phyloP scores from a whole-genome alignment of 30 jellyfish, hydroid and myxozoan species.

The Clytia hemisphaerica region DNA sequence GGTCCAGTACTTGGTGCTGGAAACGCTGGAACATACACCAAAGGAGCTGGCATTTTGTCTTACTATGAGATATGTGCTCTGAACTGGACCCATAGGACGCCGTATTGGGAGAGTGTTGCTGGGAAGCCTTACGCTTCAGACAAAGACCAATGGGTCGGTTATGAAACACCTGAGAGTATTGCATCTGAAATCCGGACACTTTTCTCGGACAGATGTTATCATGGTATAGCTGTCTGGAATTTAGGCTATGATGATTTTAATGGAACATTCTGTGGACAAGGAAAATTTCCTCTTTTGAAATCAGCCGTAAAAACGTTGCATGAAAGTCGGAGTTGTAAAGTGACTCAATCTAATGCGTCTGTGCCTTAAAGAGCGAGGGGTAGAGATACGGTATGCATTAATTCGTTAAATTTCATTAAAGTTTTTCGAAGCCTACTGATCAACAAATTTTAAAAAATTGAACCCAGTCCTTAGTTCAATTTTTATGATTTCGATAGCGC shows the following conservation, averaged over 20 bases:
- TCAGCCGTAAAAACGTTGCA: slow-evolving; percentile 41
- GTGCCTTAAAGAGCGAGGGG: no score
- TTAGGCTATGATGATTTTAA: slow-evolving; percentile 76
- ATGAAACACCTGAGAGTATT: slow-evolving; percentile 58
- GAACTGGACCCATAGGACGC: slow-evolving; percentile 41
- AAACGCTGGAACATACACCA: slow-evolving; percentile 60
- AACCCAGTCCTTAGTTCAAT: no score
- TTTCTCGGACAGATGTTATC: slow-evolving; percentile 38
- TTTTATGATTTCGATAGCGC: no score
- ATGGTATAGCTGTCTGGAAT: slow-evolving; percentile 89
- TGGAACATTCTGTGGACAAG: slow-evolving; percentile 66
- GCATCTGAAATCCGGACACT: slow-evolving; percentile 48
- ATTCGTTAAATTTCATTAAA: no score
- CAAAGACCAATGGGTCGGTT: slow-evolving; percentile 74
- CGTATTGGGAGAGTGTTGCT: slow-evolving; percentile 57
- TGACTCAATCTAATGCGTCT: no score
- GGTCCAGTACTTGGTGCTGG: slow-evolving; percentile 86
- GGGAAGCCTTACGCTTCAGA: slow-evolving; percentile 74
- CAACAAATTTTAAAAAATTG: no score
- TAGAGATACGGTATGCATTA: no score
- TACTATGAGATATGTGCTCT: slow-evolving; percentile 69
- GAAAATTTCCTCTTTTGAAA: slow-evolving; percentile 75
- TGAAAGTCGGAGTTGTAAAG: no score
- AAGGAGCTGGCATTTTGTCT: slow-evolving; percentile 68
- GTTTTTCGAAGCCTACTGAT: no score